phyloP scores from a whole-genome alignment of 2,113 vertebrate species.

The Daubentonia madagascariensis region DNA sequence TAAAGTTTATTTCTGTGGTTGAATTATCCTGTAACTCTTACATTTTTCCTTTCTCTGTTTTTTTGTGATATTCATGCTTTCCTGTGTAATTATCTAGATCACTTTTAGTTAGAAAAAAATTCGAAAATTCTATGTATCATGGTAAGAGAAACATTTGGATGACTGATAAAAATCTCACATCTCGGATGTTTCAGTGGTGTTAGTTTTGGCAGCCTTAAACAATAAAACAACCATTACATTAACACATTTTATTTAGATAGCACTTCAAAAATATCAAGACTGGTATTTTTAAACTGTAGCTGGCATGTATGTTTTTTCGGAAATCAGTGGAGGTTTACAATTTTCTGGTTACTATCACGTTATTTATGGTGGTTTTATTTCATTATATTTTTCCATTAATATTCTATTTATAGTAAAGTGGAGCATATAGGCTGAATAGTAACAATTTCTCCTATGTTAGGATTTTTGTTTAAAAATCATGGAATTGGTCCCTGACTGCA shows the following conservation, averaged over 20 bases:
- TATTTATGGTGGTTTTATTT: conserved; percentile 42
- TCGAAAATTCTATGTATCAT: not conserved
- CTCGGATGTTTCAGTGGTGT: conserved; percentile 19
- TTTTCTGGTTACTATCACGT: conserved; percentile 16
- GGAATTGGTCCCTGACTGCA: conserved; percentile 3
- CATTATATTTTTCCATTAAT: conserved; percentile 45
- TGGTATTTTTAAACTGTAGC: not conserved
- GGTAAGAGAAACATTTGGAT: conserved; percentile 49
- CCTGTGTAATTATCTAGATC: conserved; percentile 41
- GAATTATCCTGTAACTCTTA: not conserved
- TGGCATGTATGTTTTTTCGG: not conserved
- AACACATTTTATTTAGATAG: conserved; percentile 9
- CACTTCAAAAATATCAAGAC: conserved; percentile 43
- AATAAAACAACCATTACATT: not conserved
- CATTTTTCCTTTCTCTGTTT: conserved; percentile 21
- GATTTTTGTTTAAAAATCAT: conserved; percentile 49
- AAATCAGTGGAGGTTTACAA: conserved; percentile 16
- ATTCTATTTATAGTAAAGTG: conserved; percentile 42
- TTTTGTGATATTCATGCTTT: conserved; percentile 36
- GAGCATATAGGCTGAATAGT: not conserved
- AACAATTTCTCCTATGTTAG: conserved; percentile 6
- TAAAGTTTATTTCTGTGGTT: conserved; percentile 41
- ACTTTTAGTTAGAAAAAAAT: conserved; percentile 34
- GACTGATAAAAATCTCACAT: conserved; percentile 29
- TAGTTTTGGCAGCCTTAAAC: conserved; percentile 46